Evolutionary conservation across 2,113 vertebrate genomes (phyloP), one percentile per base, ranked within the genome.

Genomic region (Apistogramma diplotaenia): DNA sequence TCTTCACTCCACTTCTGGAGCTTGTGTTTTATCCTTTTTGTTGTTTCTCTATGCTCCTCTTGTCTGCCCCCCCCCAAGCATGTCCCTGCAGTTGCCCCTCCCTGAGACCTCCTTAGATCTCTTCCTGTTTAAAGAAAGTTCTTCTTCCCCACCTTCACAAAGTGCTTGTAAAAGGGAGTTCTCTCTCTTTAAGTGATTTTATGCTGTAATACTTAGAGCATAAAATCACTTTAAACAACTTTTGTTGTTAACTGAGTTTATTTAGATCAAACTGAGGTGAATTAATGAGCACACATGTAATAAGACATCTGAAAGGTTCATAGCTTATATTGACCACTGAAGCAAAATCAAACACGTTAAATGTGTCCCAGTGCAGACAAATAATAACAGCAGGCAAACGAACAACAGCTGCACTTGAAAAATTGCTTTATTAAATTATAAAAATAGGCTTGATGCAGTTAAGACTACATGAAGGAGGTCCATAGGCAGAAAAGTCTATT

Each of bases 351-450:
- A 58, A 78, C 2, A 46, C 33, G 9, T 46, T 53, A 7, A 43
- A 62, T 53, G 40, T 27, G 23, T 37, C 33, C 49, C 16, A 43
- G 21, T 40, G 16, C 10, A 56, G 54, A 70, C 29, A 70, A 49
- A 8, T 70, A 12, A 25, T 49, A 40, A 65, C 9, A 79, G 60
- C 13, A 46, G 13, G 3, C 6, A 67, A 76, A 73, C 57, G 9
- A 83, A 76, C 60, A 82, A 35, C 21, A 72, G 19, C 7, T 89
- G 78, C 85, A 73, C 77, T 85, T 89, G 76, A 91, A 92, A 93
- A 93, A 92, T 88, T 59, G 31, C 35, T 94, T 95, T 94, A 94
- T 91, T 92, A 59, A 86, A 70, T 87, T 84, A 87, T 74, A 93
- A 85, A 91, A 91, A 90, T 76, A 90, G 60, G 27, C 27, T 61